Percentiles rank a stretch among this genome's conserved stretches.
These are phyloP conservation scores for Hypothenemus hampei DNA, from an alignment of 1,140 invertebrate species.

Conservation along the genomic window DNA sequence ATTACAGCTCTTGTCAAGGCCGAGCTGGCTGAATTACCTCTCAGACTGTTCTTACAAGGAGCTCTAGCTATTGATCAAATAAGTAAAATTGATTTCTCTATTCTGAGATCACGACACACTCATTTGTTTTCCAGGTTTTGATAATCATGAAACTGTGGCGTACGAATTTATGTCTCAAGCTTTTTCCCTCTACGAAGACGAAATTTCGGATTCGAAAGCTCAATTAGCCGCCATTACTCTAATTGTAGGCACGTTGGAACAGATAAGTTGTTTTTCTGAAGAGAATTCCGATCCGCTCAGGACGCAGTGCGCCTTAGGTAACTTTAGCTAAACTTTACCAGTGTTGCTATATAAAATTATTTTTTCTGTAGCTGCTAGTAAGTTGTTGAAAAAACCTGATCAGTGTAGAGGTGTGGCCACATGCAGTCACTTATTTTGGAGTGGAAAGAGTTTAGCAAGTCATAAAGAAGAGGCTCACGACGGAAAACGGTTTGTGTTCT, in stretches of 20 bases:
- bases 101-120: too few relatives aligned
- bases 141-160: conserved; percentile 92
- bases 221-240: conserved; percentile 93
- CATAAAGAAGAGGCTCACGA: conserved; percentile 78
- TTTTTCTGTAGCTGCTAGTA: conserved; percentile 68
- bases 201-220: conserved; percentile 96
- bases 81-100: conserved; percentile 37
- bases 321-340: neutral
- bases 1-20: conserved; percentile 91
- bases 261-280: conserved; percentile 88
- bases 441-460: conserved; percentile 69
- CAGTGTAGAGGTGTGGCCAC: conserved; percentile 88
- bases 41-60: conserved; percentile 92
- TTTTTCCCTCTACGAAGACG: conserved; percentile 97
- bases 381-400: conserved; percentile 95
- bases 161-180: conserved; percentile 98
- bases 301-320: conserved; percentile 49
- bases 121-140: conserved; percentile 61
- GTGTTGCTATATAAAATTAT: neutral
- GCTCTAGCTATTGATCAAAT: conserved; percentile 90
- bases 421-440: conserved; percentile 96
- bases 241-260: conserved; percentile 93
- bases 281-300: conserved; percentile 96
- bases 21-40: conserved; percentile 85
- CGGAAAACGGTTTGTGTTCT: conserved; percentile 54